Evolutionary conservation across 2,888 invertebrate genomes (phyloP), one percentile per base, ranked within the genome.

Genomic region (Melanotus villosus): DNA sequence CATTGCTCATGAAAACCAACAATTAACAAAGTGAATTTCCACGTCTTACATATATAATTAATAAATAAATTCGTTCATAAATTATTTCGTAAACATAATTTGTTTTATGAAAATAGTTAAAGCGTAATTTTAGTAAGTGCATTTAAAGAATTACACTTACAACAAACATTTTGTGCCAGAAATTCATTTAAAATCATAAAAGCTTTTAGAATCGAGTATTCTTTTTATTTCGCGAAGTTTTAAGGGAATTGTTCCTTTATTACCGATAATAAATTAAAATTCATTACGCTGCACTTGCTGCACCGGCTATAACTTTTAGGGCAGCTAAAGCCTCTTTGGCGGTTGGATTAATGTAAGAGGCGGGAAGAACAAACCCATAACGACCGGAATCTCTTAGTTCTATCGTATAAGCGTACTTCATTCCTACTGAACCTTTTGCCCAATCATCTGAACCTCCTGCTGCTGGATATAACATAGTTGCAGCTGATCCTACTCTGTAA

Each of bases 371-470:
- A 81, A 97, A 98, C 1, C 97, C 97, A 80, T 92, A 90, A 64
- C 89, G 87, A 0, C 96, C 96, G 0, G 89, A 92, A 83, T 97
- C 97, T 59, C 95, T 89, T 60, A 97, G 88, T 86, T 98, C 97
- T 65, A 97, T 88, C 0, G 97, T 97, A 85, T 93, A 97, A 0
- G 96, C 85, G 82, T 96, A 97, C 82, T 95, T 96, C 72, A 97
- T 91, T 36, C 90, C 90, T 6, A 91, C 90, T 38, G 89, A 86
- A 0, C 93, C 94, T 84, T 97, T 96, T 5, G 96, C 97, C 95
- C 96, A 97, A 83, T 97, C 97, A 78, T 95, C 94, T 0, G 94
- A 93, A 10, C 94, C 94, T 1, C 95, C 95, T 26, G 93, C 86
- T 1, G 93, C 93, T 0, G 95, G 91, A 82, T 95, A 95, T 0